phyloP scores from a whole-genome alignment of 2,888 invertebrate genomes.

The Morpho deidamia region DNA sequence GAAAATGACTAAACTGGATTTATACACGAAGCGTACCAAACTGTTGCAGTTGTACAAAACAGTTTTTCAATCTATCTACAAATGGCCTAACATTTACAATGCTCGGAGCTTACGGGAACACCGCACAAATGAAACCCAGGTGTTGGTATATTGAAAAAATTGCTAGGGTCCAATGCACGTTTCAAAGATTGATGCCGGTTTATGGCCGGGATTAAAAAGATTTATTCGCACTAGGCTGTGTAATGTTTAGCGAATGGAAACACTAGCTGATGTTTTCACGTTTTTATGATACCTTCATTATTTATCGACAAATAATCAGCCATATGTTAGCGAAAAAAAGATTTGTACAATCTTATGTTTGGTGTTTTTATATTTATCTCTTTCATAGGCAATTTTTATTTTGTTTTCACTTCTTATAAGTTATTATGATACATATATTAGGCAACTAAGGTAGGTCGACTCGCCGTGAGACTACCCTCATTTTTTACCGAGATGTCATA shows the following conservation, averaged over 20 bases:
- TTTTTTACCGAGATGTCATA: too few species aligned
- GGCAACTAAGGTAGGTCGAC: too few species aligned
- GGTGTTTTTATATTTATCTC: too few species aligned
- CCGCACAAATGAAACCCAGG: conserved; percentile 66
- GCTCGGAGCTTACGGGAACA: conserved; percentile 59
- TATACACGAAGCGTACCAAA: conserved; percentile 37
- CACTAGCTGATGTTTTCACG: neutral
- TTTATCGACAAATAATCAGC: too few species aligned
- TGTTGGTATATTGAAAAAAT: conserved; percentile 75
- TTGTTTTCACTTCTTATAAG: too few species aligned
- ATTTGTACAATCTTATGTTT: too few species aligned
- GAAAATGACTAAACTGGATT: conserved; percentile 28
- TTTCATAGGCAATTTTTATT: too few species aligned
- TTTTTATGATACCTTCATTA: too few species aligned
- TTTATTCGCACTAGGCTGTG: conserved; percentile 4
- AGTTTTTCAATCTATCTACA: conserved; percentile 74
- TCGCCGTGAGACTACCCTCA: too few species aligned
- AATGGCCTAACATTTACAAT: conserved; percentile 72
- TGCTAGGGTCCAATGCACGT: conserved; percentile 57
- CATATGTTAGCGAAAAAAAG: neutral
- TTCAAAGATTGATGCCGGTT: conserved; percentile 45
- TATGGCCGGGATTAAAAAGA: conserved; percentile 5
- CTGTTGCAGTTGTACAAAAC: conserved; percentile 54
- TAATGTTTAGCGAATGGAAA: neutral
- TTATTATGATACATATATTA: too few species aligned